Evolutionary conservation across 2,113 vertebrate species (phyloP).

Genomic region (Gobius niger): DNA sequence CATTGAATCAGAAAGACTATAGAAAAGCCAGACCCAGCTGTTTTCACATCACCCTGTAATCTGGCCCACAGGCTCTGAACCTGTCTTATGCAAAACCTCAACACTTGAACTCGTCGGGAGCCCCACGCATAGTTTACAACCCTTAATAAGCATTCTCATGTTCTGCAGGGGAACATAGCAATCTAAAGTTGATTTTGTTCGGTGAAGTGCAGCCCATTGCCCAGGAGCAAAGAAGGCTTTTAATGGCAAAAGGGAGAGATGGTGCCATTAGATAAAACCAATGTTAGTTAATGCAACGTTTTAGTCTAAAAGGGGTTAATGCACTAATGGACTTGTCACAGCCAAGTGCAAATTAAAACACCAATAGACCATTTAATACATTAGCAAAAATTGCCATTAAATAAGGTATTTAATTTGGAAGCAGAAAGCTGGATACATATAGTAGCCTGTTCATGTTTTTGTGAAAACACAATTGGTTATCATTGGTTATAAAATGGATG

Average conservation of each 20-base stretch:
- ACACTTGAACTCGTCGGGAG: slow-evolving; percentile 43
- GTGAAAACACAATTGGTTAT: too few species aligned
- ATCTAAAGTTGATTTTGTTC: slow-evolving; percentile 9
- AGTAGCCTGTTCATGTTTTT: neutral
- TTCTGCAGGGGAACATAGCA: slow-evolving; percentile 19
- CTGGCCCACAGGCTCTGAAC: slow-evolving; percentile 58
- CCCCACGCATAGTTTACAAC: slow-evolving; percentile 29
- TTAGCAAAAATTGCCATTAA: slow-evolving; percentile 5
- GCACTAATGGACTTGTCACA: slow-evolving; percentile 28
- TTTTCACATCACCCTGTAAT: slow-evolving; percentile 75
- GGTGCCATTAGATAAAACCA: slow-evolving; percentile 20
- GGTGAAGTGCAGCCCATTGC: slow-evolving; percentile 2
- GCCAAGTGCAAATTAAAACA: slow-evolving; percentile 16
- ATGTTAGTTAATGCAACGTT: slow-evolving; percentile 31
- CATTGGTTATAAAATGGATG: too few species aligned
- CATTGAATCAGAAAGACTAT: slow-evolving; percentile 46
- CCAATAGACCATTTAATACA: slow-evolving; percentile 5
- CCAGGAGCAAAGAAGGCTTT: neutral
- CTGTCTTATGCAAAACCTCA: slow-evolving; percentile 47
- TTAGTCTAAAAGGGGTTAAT: slow-evolving; percentile 38
- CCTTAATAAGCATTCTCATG: slow-evolving; percentile 29
- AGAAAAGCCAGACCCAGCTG: slow-evolving; percentile 68
- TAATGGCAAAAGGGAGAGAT: slow-evolving; percentile 37
- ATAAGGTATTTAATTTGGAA: neutral
- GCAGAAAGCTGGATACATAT: neutral